Evolutionary conservation across 23 tunicate genomes (phyloP).

Genomic region (Botrylloides violaceus): DNA sequence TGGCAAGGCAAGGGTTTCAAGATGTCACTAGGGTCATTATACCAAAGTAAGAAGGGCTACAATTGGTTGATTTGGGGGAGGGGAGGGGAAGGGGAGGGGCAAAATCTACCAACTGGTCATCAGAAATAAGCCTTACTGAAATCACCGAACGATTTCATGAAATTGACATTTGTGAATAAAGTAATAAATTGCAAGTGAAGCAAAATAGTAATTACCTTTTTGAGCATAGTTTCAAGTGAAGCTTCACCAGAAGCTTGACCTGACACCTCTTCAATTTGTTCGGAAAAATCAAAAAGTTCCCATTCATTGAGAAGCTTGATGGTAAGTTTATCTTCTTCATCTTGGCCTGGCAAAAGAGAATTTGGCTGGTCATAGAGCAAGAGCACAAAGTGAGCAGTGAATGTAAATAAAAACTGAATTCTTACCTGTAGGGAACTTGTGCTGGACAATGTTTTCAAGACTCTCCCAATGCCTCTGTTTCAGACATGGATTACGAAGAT

Average conservation of each 20-base stretch:
- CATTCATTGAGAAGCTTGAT: slow-evolving; percentile 69
- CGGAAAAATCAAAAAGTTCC: slow-evolving; percentile 86
- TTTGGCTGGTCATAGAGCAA: no score
- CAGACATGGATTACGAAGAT: slow-evolving; percentile 87
- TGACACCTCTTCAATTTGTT: slow-evolving; percentile 94
- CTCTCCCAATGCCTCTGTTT: slow-evolving; percentile 94
- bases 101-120: no score
- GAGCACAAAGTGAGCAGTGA: no score
- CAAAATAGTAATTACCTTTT: slow-evolving; percentile 39
- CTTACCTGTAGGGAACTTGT: slow-evolving; percentile 62
- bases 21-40: no score
- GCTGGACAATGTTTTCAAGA: slow-evolving; percentile 76
- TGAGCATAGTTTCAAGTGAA: slow-evolving; percentile 95
- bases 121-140: no score
- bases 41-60: no score
- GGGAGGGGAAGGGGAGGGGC: no score
- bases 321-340: slow-evolving; percentile 37
- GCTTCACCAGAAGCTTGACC: slow-evolving; percentile 99
- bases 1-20: no score
- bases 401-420: not conserved
- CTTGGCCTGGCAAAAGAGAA: slow-evolving; percentile 32
- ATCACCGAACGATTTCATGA: no score
- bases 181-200: no score
- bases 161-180: no score
- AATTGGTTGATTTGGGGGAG: no score